Evolutionary conservation across 2,888 invertebrate species (phyloP).

Genomic region (Athalia circularis): DNA sequence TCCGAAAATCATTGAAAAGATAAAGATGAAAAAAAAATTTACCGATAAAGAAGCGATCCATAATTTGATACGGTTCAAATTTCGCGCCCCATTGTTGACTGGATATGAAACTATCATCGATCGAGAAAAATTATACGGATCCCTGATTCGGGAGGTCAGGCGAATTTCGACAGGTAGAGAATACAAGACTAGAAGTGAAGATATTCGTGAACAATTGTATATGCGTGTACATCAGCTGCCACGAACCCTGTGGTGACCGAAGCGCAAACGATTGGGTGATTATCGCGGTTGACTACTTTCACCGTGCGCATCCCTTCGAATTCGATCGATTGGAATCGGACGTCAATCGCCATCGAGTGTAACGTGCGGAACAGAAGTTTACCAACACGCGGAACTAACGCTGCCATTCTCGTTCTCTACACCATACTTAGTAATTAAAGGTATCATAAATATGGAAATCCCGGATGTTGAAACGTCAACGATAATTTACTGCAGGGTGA

Average conservation of each 20-base stretch:
- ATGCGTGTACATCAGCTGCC: neutral
- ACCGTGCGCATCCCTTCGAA: conserved; percentile 23
- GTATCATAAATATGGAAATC: too few species aligned
- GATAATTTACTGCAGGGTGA: conserved; percentile 9
- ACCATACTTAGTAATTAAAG: too few species aligned
- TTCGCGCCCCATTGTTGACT: too few species aligned
- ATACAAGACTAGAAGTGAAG: too few species aligned
- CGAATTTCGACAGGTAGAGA: too few species aligned
- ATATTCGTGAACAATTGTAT: conserved; percentile 4
- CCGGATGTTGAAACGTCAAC: neutral
- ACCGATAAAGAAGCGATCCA: too few species aligned
- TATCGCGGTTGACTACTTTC: conserved; percentile 37
- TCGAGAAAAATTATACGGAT: conserved; percentile 19
- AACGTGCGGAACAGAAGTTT: neutral
- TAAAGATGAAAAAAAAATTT: too few species aligned
- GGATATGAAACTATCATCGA: neutral
- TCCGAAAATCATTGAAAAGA: too few species aligned
- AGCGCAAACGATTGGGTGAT: conserved; percentile 40
- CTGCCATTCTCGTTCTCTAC: too few species aligned
- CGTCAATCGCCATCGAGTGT: neutral
- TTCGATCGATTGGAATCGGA: conserved; percentile 21
- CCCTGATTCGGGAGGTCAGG: conserved; percentile 1
- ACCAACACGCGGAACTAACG: neutral
- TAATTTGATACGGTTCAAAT: too few species aligned
- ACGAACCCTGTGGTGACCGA: conserved; percentile 28